These are phyloP conservation scores for Muraenolepis orangiensis DNA, from an alignment of 2,797 vertebrate genomes.

Conservation along the genomic window DNA sequence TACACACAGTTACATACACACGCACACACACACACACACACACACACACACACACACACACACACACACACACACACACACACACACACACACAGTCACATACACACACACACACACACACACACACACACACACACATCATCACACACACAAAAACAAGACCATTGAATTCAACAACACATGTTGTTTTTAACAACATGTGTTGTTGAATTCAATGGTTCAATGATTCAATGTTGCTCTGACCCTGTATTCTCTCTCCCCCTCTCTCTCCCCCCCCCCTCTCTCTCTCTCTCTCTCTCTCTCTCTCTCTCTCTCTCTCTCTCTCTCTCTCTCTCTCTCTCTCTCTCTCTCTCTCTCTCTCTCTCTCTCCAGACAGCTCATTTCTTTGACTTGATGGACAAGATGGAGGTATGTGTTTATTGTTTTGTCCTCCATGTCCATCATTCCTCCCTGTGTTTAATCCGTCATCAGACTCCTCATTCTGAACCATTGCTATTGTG, in stretches of 20 bases:
- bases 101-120: too few species aligned
- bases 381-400: slow-evolving; percentile 92
- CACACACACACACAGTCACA: background rate
- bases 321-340: slow-evolving; percentile 15
- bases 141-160: background rate
- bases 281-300: background rate
- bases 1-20: background rate
- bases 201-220: background rate
- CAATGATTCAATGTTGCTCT: too few species aligned
- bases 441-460: background rate
- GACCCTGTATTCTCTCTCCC: background rate
- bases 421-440: background rate
- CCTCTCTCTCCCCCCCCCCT: background rate
- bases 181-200: background rate
- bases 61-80: background rate
- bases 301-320: background rate
- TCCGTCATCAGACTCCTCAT: background rate
- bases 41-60: too few species aligned
- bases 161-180: background rate
- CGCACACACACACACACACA: background rate
- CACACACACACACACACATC: background rate
- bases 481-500: background rate
- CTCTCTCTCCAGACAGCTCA: slow-evolving; percentile 78
- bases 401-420: slow-evolving; percentile 86
- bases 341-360: slow-evolving; percentile 2